Base-by-base conservation (phyloP, 2,113 vertebrate species). In the Hiodon tergisus region DNA sequence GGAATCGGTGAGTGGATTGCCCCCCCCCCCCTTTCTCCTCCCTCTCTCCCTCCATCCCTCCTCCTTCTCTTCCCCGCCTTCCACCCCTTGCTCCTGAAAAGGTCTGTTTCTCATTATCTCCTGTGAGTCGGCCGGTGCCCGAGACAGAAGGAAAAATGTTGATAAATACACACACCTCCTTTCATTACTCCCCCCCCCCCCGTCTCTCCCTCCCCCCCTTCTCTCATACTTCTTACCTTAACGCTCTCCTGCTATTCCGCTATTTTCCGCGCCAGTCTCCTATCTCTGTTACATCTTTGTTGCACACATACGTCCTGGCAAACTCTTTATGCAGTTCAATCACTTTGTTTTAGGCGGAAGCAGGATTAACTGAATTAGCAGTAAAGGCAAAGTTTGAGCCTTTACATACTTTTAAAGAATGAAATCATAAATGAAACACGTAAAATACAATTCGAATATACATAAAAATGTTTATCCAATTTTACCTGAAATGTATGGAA, bases 21-120 rank as follows among this genome's bases (percentile, higher is more conserved):
- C 75, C 82, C 78, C 82, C 80, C 59, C 46, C 71, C 79, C 79
- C 74, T 76, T 77, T 72, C 79, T 80, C 61, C 31, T 68, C 69
- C n/a, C 63, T 54, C 50, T 60, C 57, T 17, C 71, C 48, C 74
- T 8, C 53, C 68, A 65, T 59, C 54, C 67, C 77, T 60, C 67
- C 48, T 31, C 58, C 50, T 60, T 50, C 17, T 69, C 48, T 71
- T 8, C 53, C 68, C 68, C 59, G 57, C 67, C 77, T 60, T 71
- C 48, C 75, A 79, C 72, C 82, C 73, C 75, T 50, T 75, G 10
- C 75, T 63, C 71, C 75, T 73, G 60, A 71, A 78, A 80, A 86
- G 87, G 87, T 92, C 90, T 91, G 91, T 83, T 91, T 92, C 88
- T 89, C 86, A 91, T 92, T 92, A 92, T 88, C 84, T 85, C 83